Base-by-base conservation (phyloP, 1,140 invertebrate species). In the Portunus trituberculatus region DNA sequence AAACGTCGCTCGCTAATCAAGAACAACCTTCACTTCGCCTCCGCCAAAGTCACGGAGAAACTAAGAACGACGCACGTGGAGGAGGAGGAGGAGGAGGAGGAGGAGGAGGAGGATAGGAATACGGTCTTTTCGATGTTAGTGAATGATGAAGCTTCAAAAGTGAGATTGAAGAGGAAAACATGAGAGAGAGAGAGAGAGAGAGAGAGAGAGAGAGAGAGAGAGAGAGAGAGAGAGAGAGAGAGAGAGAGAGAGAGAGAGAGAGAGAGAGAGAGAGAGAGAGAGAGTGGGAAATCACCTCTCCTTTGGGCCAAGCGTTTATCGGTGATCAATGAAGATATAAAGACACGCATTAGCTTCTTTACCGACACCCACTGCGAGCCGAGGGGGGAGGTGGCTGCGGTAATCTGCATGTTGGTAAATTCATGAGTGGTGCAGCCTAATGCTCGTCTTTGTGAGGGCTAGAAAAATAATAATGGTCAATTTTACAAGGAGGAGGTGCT, bases 391-490 rank as follows among this genome's bases (percentile, higher is more conserved):
- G 67, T 76, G 67, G 67, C 12, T n/a, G 67, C 25, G 67, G 89
- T n/a, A 59, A 91, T 91, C 59, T 91, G 89, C 89, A 91, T 91
- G 89, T 59, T 91, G 89, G 89, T 59, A 59, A 48, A 91, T 91
- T 91, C 89, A 91, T 59, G 89, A 46, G 46, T 59, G 46, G n/a
- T 29, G 28, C 48, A 31, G 10, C 48, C 25, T 91, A 52, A 91
- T 91, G 46, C 20, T 14, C 0, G 46, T 91, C 46, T 59, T 91
- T 91, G 89, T 91, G 46, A 14, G 29, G 25, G 46, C 2, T n/a
- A 29, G 59, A 59, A 91, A 91, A 59, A 32, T 91, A 91, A 91
- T 91, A 29, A 91, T 46, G 45, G 89, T 16, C 89, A 28, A 46
- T 90, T 90, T 90, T 90, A 46, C 25, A 28, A 59, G 89, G 67